A percentile compares a stretch with the other conserved stretches of the same genome.
These are phyloP conservation scores for Okapia johnstoni DNA, from an alignment of 2,113 vertebrate species.

Conservation along the genomic window DNA sequence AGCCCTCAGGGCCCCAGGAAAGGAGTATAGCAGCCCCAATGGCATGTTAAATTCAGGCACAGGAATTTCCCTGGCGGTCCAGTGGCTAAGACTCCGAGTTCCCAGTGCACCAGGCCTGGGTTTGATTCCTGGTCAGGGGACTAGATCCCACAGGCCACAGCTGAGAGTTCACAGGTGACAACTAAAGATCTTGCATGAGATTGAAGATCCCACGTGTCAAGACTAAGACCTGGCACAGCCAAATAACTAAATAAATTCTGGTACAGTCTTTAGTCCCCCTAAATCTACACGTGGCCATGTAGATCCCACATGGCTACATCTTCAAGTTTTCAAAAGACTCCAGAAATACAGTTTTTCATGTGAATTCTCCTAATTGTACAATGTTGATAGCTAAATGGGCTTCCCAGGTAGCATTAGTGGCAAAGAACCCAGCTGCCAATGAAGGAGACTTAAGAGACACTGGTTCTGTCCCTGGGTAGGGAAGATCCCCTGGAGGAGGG, in stretches of 20 bases:
- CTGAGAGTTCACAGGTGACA: neutral
- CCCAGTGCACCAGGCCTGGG: fast-evolving
- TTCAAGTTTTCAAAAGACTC: neutral
- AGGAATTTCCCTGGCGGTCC: neutral
- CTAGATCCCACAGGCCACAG: neutral
- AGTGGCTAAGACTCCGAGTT: neutral
- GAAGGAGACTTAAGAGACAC: neutral
- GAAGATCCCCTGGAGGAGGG: neutral
- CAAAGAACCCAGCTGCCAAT: neutral
- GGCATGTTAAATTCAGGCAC: neutral
- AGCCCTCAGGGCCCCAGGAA: neutral
- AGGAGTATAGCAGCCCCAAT: fast-evolving
- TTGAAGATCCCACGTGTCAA: neutral
- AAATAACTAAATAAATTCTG: neutral
- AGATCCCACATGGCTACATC: neutral
- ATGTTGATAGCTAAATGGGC: neutral
- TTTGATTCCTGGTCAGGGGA: neutral
- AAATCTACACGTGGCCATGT: neutral
- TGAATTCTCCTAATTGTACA: neutral
- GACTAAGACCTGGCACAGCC: neutral
- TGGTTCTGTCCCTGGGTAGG: fast-evolving
- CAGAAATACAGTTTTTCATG: neutral
- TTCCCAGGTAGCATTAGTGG: neutral
- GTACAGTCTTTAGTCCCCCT: neutral
- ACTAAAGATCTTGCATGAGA: neutral